Percentiles rank a stretch among this genome's conserved stretches.
Conservation (phyloP, 2,797 vertebrate species). For the Dendrocincla tyrannina region DNA sequence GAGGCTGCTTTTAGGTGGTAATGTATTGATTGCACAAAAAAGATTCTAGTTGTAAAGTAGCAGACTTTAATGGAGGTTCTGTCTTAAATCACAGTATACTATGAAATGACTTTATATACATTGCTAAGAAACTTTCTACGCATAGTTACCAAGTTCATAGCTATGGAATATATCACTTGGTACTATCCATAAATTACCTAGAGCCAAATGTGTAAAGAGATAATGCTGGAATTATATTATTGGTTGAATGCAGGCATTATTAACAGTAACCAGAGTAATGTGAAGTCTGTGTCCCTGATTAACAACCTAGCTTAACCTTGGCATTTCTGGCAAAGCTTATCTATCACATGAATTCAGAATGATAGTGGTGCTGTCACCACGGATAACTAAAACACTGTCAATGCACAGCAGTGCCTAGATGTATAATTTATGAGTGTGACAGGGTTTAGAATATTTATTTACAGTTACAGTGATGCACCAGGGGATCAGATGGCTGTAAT, state of each 20-base stretch:
- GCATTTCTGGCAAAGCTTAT: background rate
- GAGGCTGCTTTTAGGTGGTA: background rate
- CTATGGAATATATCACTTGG: background rate
- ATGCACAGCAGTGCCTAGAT: background rate
- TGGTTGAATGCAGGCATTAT: slow-evolving; percentile 14
- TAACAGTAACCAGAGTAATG: background rate
- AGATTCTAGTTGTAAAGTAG: background rate
- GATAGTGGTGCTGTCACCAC: background rate
- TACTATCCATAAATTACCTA: slow-evolving; percentile 24
- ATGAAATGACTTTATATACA: background rate
- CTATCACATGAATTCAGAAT: background rate
- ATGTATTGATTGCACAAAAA: slow-evolving; percentile 9
- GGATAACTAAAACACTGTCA: background rate
- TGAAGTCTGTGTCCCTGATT: background rate
- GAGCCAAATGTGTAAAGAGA: background rate
- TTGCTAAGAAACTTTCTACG: slow-evolving; percentile 9
- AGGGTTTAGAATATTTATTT: background rate
- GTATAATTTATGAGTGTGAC: background rate
- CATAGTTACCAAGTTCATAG: background rate
- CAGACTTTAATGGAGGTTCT: slow-evolving; percentile 24
- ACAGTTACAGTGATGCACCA: background rate
- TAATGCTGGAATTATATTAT: background rate
- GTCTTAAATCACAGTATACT: background rate
- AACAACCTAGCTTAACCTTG: slow-evolving; percentile 2
- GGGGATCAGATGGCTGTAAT: background rate